Evolutionary conservation across 2,888 invertebrate genomes (phyloP), one percentile per base, ranked within the genome.

Genomic region (Mechanitis messenoides): DNA sequence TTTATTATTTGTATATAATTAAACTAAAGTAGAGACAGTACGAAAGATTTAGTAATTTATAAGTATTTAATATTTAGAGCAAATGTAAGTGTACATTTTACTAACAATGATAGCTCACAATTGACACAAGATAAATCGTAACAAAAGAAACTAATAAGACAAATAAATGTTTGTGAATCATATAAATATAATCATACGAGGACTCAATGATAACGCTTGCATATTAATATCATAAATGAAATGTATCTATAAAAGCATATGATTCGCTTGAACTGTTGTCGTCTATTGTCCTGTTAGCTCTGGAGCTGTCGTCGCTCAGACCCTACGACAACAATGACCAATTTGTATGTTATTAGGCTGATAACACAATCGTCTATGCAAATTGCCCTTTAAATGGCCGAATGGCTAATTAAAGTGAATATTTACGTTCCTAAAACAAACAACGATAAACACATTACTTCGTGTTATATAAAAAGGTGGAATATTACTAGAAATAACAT

Each of bases 341-440:
- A 74, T 73, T 75, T 71, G 62, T 79, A 72, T 85, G 84, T 81
- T 79, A 79, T 65, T 73, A 73, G 73, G 75, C 65, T 70, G 87
- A 87, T 87, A 85, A 70, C 65, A 69, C 71, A 87, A 88, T 88
- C 87, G 59, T 64, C 77, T 79, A 87, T 81, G 86, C 85, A 87
- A 88, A 87, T 87, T 86, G 81, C 78, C 78, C 75, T 78, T 76
- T 76, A 77, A 78, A 77, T 78, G 74, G 76, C 76, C 80, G 82
- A 84, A 84, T 87, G 78, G 86, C 83, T 85, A 85, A 84, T 83
- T 81, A 71, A 70, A 74, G 66, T 71, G 64, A 71, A 72, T 71
- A 68, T 74, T 72, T 70, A 67, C 65, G 55, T 46, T 55, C 50
- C 5, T 62, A 33, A 20, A 64, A 42, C 56, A 62, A 64, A 64